Evolutionary conservation across 2,888 invertebrate genomes (phyloP).

Genomic region (Coremacera marginata): DNA sequence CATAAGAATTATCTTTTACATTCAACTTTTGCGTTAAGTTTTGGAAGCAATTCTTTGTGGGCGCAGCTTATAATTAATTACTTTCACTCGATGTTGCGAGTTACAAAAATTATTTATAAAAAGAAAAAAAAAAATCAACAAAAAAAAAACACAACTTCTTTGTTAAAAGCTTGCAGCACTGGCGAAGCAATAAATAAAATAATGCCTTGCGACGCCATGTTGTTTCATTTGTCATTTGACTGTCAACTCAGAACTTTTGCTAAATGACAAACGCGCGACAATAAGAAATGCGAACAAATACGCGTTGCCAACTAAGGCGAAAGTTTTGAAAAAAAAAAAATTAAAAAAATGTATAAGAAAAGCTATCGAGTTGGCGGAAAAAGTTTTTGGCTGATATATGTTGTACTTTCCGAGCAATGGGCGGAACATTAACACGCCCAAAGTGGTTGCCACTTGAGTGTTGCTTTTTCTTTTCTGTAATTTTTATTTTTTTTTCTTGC

Average conservation of each 20-base stretch:
- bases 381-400: conserved; percentile 22
- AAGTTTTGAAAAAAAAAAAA: neutral
- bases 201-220: conserved; percentile 27
- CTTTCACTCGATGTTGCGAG: too few species aligned
- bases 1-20: too few species aligned
- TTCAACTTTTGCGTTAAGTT: too few species aligned
- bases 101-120: too few species aligned
- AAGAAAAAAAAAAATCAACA: too few species aligned
- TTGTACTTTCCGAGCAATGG: conserved; percentile 3
- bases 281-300: neutral
- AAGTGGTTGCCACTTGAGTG: conserved; percentile 11
- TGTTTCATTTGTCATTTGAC: conserved; percentile 45
- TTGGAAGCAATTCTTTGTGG: neutral
- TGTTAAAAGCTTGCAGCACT: neutral
- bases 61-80: too few species aligned
- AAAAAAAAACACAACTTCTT: neutral
- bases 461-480: neutral
- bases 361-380: neutral
- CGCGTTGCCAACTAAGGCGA: conserved; percentile 17
- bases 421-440: conserved; percentile 3
- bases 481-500: neutral
- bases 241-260: conserved; percentile 35
- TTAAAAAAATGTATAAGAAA: neutral
- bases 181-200: conserved; percentile 23
- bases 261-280: conserved; percentile 38